These are phyloP conservation scores for Pyrocephalus nanus DNA, from an alignment of 2,797 vertebrate genomes.

Conservation along the genomic window DNA sequence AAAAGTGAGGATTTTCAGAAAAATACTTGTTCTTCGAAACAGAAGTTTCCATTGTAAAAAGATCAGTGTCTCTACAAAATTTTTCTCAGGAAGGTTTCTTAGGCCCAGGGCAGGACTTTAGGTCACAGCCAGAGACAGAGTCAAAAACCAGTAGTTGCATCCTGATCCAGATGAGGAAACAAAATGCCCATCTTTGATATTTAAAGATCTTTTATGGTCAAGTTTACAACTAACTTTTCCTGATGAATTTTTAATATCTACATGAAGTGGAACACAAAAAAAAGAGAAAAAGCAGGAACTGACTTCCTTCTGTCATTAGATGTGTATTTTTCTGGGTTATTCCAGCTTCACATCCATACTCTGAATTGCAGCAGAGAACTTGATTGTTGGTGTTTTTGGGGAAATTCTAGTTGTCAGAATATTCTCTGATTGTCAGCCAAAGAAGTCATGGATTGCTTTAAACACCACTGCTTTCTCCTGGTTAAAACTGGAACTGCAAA, in stretches of 20 bases:
- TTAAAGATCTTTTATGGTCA: not conserved
- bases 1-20: not conserved
- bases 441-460: not conserved
- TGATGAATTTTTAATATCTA: not conserved
- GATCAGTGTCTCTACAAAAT: not conserved
- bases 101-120: not conserved
- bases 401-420: not conserved
- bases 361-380: not conserved
- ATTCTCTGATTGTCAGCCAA: not conserved
- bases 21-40: not conserved
- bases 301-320: not conserved
- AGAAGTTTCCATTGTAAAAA: not conserved
- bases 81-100: not conserved
- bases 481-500: not conserved
- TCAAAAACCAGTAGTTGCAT: not conserved
- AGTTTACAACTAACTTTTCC: not conserved
- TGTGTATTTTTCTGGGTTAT: not conserved
- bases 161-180: not conserved
- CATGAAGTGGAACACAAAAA: not conserved
- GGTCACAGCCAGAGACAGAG: not conserved
- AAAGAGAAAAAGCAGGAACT: not conserved
- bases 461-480: not conserved
- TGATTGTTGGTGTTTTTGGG: not conserved
- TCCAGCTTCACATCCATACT: not conserved
- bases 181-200: not conserved